These are phyloP conservation scores for Turnix velox DNA, from an alignment of 2,113 vertebrate species.

Conservation along the genomic window DNA sequence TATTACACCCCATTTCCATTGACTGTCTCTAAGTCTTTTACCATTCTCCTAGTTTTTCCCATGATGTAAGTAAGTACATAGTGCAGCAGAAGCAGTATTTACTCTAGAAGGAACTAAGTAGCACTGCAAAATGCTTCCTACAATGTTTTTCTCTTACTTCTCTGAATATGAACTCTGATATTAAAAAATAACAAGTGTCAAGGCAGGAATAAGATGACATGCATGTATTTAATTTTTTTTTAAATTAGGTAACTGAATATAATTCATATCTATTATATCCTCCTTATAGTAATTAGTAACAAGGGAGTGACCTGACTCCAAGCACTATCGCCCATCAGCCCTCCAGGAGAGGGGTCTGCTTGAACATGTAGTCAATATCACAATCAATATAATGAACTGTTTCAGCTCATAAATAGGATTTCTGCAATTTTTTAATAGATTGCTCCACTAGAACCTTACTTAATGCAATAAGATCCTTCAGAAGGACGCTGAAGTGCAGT, in stretches of 20 bases:
- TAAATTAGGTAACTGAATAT: neutral
- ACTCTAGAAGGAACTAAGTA: neutral
- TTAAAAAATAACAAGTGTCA: neutral
- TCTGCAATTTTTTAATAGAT: neutral
- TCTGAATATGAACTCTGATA: neutral
- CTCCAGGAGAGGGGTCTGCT: neutral
- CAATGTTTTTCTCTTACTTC: neutral
- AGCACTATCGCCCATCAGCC: neutral
- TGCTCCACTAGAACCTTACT: neutral
- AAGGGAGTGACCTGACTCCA: neutral
- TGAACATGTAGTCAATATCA: neutral
- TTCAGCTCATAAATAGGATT: neutral
- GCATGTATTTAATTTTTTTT: neutral
- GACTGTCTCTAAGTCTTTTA: neutral
- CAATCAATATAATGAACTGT: neutral
- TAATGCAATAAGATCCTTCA: rapidly evolving
- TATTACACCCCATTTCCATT: slow-evolving; percentile 47
- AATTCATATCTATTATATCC: neutral
- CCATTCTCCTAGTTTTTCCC: neutral
- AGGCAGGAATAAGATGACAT: neutral
- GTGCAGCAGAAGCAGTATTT: neutral
- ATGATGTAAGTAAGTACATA: neutral
- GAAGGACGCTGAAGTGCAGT: neutral
- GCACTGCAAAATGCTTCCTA: neutral
- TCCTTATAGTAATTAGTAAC: neutral